Evolutionary conservation across 2,888 invertebrate species (phyloP).

Genomic region (Dicycla oo): DNA sequence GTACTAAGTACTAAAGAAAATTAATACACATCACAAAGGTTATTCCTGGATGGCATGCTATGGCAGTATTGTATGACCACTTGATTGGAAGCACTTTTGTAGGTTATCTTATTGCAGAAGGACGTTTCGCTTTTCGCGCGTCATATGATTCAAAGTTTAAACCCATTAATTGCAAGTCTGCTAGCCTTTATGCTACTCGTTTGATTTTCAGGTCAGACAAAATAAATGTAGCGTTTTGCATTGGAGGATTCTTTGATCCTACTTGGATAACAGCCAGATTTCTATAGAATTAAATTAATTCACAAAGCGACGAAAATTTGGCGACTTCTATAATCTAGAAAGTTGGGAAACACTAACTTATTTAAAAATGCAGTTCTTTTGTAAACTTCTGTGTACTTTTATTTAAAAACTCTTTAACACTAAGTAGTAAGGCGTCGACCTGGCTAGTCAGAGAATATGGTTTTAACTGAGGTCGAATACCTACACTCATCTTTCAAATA

Average conservation of each 20-base stretch:
- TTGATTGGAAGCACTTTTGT: not conserved
- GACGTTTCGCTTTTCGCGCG: not conserved
- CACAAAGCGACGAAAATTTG: conserved; percentile 23
- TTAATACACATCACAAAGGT: not conserved
- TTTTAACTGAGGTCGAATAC: not conserved
- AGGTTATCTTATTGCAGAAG: not conserved
- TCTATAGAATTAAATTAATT: conserved; percentile 33
- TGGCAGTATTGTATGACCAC: not conserved
- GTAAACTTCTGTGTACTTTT: not conserved
- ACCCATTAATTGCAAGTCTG: not conserved
- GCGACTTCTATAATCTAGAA: conserved; percentile 14
- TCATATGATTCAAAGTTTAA: not conserved
- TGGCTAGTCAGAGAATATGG: not conserved
- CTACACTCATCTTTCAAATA: not conserved
- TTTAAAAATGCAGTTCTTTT: conserved; percentile 13
- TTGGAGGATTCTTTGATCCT: conserved; percentile 18
- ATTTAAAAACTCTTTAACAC: not conserved
- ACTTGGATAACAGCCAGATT: conserved; percentile 42
- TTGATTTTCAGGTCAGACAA: conserved; percentile 17
- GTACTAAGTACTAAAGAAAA: not conserved
- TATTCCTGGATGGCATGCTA: not conserved
- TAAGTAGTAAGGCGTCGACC: not conserved
- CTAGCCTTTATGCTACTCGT: not conserved
- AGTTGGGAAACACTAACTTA: conserved; percentile 6
- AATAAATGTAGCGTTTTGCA: conserved; percentile 29